Conservation (phyloP, 2,797 vertebrate genomes). For the Ctenopoma multispine region DNA sequence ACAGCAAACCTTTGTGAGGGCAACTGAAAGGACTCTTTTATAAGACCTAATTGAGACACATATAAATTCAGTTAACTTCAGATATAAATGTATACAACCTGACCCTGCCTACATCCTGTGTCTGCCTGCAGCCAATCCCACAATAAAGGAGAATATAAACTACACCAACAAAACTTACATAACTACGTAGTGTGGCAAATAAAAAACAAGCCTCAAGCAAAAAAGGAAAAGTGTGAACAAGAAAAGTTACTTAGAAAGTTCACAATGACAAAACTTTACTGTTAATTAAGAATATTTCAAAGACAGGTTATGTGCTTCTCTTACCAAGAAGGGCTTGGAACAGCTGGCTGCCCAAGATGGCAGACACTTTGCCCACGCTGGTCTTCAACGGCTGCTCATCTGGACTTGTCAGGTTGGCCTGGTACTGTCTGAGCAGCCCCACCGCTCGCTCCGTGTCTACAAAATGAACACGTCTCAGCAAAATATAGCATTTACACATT, state of each 20-base stretch:
- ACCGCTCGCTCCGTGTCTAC: slow-evolving; percentile 90
- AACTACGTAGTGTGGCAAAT: neutral
- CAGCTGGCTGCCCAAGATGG: slow-evolving; percentile 85
- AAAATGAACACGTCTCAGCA: slow-evolving; percentile 48
- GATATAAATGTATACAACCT: slow-evolving; percentile 75
- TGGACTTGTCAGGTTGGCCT: slow-evolving; percentile 86
- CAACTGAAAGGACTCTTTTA: slow-evolving; percentile 79
- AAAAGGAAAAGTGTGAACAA: slow-evolving; percentile 3
- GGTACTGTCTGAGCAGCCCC: slow-evolving; percentile 89
- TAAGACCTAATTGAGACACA: slow-evolving; percentile 69
- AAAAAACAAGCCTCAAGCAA: neutral
- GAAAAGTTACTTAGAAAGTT: slow-evolving; percentile 26
- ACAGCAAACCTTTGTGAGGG: slow-evolving; percentile 76
- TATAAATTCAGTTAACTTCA: slow-evolving; percentile 67
- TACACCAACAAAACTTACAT: neutral
- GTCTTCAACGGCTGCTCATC: slow-evolving; percentile 89
- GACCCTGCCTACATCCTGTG: slow-evolving; percentile 59
- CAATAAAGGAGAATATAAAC: slow-evolving; percentile 16
- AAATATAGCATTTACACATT: neutral
- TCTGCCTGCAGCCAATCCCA: slow-evolving; percentile 36
- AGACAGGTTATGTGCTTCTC: slow-evolving; percentile 36
- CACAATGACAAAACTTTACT: slow-evolving; percentile 7
- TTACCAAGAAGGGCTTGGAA: slow-evolving; percentile 89
- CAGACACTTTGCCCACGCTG: slow-evolving; percentile 87
- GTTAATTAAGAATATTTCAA: too few relatives aligned